phyloP scores from a whole-genome alignment of 2,888 invertebrate species.

The Aethes cnicana region DNA sequence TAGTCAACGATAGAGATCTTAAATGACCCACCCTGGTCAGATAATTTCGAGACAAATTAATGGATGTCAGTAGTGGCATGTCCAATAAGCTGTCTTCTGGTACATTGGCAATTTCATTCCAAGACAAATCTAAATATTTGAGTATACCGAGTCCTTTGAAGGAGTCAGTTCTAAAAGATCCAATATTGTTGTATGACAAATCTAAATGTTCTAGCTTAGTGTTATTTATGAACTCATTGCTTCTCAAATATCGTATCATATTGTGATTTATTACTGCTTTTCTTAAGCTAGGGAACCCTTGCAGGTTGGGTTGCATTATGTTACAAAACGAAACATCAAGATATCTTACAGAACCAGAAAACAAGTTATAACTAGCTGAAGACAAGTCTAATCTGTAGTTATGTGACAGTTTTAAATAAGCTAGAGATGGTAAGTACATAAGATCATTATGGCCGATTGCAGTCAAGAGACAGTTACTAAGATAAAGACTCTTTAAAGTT shows the following conservation, averaged over 20 bases:
- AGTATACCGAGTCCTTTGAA: conserved; percentile 83
- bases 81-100: conserved; percentile 82
- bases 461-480: conserved; percentile 82
- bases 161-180: conserved; percentile 81
- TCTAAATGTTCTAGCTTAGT: conserved; percentile 83
- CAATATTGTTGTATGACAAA: conserved; percentile 86
- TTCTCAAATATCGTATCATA: conserved; percentile 81
- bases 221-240: conserved; percentile 84
- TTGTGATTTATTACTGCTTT: conserved; percentile 84
- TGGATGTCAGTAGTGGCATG: conserved; percentile 81
- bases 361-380: conserved; percentile 60
- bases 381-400: conserved; percentile 82
- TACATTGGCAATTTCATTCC: conserved; percentile 84
- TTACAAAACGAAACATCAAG: conserved; percentile 85
- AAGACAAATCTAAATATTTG: conserved; percentile 85
- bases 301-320: conserved; percentile 81
- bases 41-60: conserved; percentile 86
- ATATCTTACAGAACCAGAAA: conserved; percentile 76
- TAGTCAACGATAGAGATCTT: conserved; percentile 79
- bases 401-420: conserved; percentile 83
- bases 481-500: conserved; percentile 77
- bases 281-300: conserved; percentile 83
- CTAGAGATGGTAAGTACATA: conserved; percentile 80
- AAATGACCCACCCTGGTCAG: conserved; percentile 82
- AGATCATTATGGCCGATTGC: conserved; percentile 78